Percentiles rank a stretch among this genome's conserved stretches.
Conservation (phyloP, 2,888 invertebrate species). For the Glaucopsyche alexis region DNA sequence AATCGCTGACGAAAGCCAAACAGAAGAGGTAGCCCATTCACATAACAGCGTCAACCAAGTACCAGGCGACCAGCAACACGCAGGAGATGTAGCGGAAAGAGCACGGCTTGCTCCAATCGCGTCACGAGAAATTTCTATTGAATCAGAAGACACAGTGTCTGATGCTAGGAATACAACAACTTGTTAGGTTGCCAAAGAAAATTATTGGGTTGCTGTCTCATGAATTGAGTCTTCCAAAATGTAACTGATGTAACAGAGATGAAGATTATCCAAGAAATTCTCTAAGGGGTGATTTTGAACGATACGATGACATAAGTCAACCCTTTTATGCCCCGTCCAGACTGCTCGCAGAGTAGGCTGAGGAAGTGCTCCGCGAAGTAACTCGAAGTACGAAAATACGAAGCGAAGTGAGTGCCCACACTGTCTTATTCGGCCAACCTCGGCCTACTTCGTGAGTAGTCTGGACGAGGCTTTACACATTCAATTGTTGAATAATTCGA, state of each 20-base stretch:
- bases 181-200: constrained; percentile 14
- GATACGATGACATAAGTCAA: neutral
- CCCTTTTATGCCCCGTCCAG: no score
- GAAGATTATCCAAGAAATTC: neutral
- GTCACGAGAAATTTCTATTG: constrained; percentile 23
- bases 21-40: constrained; percentile 34
- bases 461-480: no score
- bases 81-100: neutral
- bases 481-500: neutral
- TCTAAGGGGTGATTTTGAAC: neutral
- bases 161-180: constrained; percentile 9
- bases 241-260: neutral
- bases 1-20: constrained; percentile 26
- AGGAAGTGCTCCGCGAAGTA: no score
- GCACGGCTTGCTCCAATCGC: constrained; percentile 17
- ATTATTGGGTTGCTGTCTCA: neutral
- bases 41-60: constrained; percentile 35
- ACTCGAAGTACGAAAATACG: no score
- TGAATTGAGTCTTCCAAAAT: neutral
- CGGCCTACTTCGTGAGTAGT: no score
- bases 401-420: no score
- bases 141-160: constrained; percentile 18
- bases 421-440: no score
- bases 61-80: neutral
- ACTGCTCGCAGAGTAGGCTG: no score